Evolutionary conservation across 2,113 vertebrate species (phyloP).

Genomic region (Peromyscus leucopus): DNA sequence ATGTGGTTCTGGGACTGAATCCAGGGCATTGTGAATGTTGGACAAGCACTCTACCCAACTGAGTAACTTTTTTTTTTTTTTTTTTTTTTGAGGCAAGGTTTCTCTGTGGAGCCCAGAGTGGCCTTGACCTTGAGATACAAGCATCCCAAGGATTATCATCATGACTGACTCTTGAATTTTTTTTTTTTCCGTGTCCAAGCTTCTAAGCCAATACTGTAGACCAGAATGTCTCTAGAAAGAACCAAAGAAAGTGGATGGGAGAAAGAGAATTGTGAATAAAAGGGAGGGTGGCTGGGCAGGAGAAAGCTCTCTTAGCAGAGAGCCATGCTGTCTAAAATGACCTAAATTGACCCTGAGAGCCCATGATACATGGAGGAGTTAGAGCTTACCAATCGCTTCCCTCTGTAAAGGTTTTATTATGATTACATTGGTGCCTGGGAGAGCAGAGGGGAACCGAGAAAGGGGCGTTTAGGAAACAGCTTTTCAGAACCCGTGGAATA

Average conservation of each 20-base stretch:
- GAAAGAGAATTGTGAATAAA: not conserved
- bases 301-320: not conserved
- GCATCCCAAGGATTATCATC: not conserved
- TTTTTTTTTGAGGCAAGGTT: not conserved
- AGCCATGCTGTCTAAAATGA: not conserved
- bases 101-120: not conserved
- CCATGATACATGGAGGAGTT: not conserved
- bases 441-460: slow-evolving; percentile 48
- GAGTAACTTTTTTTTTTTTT: not conserved
- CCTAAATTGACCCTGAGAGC: not conserved
- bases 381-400: not conserved
- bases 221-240: slow-evolving; percentile 20
- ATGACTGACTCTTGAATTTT: not conserved
- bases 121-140: not conserved
- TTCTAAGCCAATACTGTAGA: not conserved
- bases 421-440: slow-evolving; percentile 31
- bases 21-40: not conserved
- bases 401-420: slow-evolving; percentile 47
- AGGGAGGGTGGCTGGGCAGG: no score
- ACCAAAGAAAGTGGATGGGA: not conserved
- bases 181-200: not conserved
- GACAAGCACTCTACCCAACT: not conserved
- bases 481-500: slow-evolving; percentile 63
- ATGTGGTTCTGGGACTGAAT: not conserved
- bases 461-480: slow-evolving; percentile 32